These are phyloP conservation scores for Drosophila flavopinicola DNA, from an alignment of 2,888 invertebrate genomes.

Conservation along the genomic window DNA sequence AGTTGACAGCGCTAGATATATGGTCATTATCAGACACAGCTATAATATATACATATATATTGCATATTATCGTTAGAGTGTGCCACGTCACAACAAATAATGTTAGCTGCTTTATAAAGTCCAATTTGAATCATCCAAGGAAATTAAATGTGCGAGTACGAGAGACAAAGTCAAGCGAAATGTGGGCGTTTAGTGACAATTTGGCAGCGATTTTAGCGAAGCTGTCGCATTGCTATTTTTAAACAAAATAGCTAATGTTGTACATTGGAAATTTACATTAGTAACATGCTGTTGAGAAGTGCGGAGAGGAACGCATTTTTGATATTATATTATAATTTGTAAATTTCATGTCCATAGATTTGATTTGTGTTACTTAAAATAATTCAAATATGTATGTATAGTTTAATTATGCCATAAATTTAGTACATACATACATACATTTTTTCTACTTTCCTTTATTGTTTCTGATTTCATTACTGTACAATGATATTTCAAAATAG, in stretches of 20 bases:
- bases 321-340: too few relatives aligned
- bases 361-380: too few relatives aligned
- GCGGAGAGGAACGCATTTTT: slow-evolving; percentile 3
- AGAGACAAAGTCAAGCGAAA: slow-evolving; percentile 6
- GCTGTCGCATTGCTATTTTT: slow-evolving; percentile 26
- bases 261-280: slow-evolving; percentile 20
- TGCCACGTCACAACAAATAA: slow-evolving; percentile 24
- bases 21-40: slow-evolving; percentile 5
- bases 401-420: not conserved
- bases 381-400: too few relatives aligned
- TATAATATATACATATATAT: not conserved
- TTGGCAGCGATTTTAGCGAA: slow-evolving; percentile 23
- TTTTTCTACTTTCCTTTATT: slow-evolving; percentile 1
- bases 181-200: slow-evolving; percentile 49
- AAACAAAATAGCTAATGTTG: slow-evolving; percentile 5
- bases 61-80: slow-evolving; percentile 1
- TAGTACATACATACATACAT: not conserved
- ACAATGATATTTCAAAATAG: slow-evolving; percentile 22
- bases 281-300: slow-evolving; percentile 4
- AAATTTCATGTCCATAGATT: too few relatives aligned
- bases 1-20: slow-evolving; percentile 10
- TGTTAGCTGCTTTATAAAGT: slow-evolving; percentile 20
- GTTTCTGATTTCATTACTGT: slow-evolving; percentile 1
- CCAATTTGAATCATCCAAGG: slow-evolving; percentile 34
- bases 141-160: slow-evolving; percentile 27